Base-by-base conservation (phyloP, 2,113 vertebrate species). In the Butorides virescens region DNA sequence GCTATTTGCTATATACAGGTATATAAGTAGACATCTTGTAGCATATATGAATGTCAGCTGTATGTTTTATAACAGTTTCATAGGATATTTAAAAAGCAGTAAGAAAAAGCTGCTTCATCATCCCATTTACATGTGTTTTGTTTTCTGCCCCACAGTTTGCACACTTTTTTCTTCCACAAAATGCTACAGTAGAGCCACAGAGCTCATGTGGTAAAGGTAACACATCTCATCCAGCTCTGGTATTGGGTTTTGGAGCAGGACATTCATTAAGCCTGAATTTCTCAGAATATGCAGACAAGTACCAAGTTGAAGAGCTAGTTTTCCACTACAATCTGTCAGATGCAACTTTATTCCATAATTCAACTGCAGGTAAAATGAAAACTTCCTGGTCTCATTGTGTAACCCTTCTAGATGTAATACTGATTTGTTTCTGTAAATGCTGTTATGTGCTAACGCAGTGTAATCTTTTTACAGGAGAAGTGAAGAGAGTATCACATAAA, bases 261-360 rank as follows among this genome's bases (percentile, higher is more conserved):
- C 98, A 99, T 49, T 90, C 85, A 0, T 96, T 99, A 81, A 97
- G 88, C 10, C 93, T 99, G 88, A 93, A 67, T 90, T 99, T 99
- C 92, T 96, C 98, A 46, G 98, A 95, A 66, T 87, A 94, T 17
- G 23, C 46, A 6, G 94, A 90, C 22, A n/a, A 73, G 15, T 99
- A 99, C 86, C 47, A 81, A 6, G 98, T 99, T 5, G 91, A 95
- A 36, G 97, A 95, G 72, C 86, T 99, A 83, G 90, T 71, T 16
- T 98, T 99, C 92, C 88, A 47, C 49, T 99, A 99, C 96, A 99
- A 99, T 86, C 97, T 99, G 73, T 98, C 98, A 12, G 99, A 99
- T 95, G 22, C 92, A 16, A 23, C 80, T 17, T 6, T 87, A n/a
- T 99, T 99, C 95, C 98, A 97, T 22, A 96, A 97, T 8, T 96